A percentile compares a stretch with the other conserved stretches of the same genome.
Evolutionary conservation across 2,888 invertebrate species (phyloP).

Genomic region (Drosophila paracracens): DNA sequence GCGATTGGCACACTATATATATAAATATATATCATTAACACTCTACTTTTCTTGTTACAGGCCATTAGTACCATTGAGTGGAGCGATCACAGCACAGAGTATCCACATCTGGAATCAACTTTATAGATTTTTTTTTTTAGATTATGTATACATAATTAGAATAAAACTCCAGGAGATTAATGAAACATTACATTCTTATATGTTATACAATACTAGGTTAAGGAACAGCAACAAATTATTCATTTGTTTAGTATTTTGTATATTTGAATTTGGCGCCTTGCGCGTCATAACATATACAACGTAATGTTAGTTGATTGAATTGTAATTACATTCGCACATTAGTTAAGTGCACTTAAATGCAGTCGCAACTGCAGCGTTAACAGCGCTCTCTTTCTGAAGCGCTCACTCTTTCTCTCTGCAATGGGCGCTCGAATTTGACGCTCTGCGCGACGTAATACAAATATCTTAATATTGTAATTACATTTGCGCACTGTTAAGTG

Average conservation of each 20-base stretch:
- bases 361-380: neutral
- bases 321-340: neutral
- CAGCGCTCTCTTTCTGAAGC: neutral
- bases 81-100: conserved; percentile 48
- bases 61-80: conserved; percentile 60
- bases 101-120: conserved; percentile 15
- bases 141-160: neutral
- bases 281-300: neutral
- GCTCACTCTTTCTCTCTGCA: neutral
- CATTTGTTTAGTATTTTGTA: neutral
- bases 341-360: neutral
- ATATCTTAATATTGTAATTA: neutral
- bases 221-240: neutral
- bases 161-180: neutral
- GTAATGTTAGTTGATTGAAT: neutral
- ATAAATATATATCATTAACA: neutral
- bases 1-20: neutral
- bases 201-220: neutral
- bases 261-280: neutral
- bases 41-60: conserved; percentile 40
- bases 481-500: neutral
- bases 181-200: neutral
- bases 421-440: too few species aligned
- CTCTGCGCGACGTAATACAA: too few species aligned
- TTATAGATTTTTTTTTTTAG: neutral